Conservation (phyloP, 2,888 invertebrate species). For the Ethmia dodecea region DNA sequence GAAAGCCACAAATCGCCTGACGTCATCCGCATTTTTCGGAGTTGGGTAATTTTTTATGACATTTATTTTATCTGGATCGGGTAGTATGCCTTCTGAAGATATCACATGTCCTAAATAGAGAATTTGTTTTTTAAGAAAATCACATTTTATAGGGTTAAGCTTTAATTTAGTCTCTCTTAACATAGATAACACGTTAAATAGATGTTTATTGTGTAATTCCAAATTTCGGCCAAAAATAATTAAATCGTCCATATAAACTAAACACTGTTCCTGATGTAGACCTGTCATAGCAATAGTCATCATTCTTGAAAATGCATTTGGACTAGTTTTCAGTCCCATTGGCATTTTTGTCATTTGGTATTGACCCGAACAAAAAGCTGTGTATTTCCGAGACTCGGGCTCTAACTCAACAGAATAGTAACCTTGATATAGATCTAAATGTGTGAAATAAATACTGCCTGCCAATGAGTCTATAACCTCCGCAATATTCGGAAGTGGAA, state of each 20-base stretch:
- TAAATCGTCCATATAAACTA: constrained; percentile 5
- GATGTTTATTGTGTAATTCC: background rate
- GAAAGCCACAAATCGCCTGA: background rate
- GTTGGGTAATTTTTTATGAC: background rate
- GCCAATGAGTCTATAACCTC: background rate
- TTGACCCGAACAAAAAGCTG: constrained; percentile 1
- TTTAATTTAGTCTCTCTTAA: background rate
- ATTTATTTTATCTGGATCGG: background rate
- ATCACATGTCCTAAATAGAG: background rate
- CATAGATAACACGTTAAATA: background rate
- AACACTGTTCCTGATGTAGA: constrained; percentile 10
- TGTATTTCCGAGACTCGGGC: constrained; percentile 2
- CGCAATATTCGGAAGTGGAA: background rate
- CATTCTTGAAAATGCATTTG: constrained; percentile 7
- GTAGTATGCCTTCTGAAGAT: background rate
- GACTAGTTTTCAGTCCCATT: constrained; percentile 14
- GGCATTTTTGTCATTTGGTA: constrained; percentile 11
- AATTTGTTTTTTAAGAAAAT: background rate
- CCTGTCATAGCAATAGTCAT: constrained; percentile 16
- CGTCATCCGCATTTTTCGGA: background rate
- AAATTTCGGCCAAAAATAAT: constrained; percentile 1
- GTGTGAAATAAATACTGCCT: constrained; percentile 5
- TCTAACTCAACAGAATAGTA: constrained; percentile 2
- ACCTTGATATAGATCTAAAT: constrained; percentile 5
- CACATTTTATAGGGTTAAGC: constrained; percentile 1